Evolutionary conservation across 2,797 vertebrate genomes (phyloP), one percentile per base, ranked within the genome.

Genomic region (Neosilurus hyrtlii): DNA sequence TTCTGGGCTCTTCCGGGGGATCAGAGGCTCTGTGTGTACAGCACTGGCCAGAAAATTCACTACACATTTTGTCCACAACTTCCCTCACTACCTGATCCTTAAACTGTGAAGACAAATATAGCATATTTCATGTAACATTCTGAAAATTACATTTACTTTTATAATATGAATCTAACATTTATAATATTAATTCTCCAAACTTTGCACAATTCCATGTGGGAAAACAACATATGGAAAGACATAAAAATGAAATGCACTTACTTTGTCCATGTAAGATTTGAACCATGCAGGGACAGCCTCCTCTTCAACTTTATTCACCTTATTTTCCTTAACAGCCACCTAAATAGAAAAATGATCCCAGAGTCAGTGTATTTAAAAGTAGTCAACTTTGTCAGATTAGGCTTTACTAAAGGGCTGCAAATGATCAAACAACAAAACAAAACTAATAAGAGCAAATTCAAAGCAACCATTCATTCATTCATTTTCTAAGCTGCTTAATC

Each of bases 41-140:
- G 70, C 97, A 96, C 89, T 97, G 97, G 82, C 97, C 96, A 0
- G 94, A 96, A 22, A 99, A 94, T 91, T 97, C 96, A 82, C 92
- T 96, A 85, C 97, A 98, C 93, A 99, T 96, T 85, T 95, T 94
- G 86, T 98, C 97, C 76, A 99, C 97, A 0, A 97, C 97, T 88
- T 99, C 97, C 89, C 96, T 96, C 71, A 99, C 96, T 14, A 99
- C 96, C 86, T 98, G 97, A 16, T 98, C 96, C 91, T 98, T 97
- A 87, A 99, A 99, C 98, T 99, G 85, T 1, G 73, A 81, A 80
- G 15, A 73, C 2, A 24, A 63, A 43, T 43, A 43, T 43, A 24
- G 3, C 52, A 63, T 16, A 81, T 67, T 15, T 62, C 35, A 35
- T n/a, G 12, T 56, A 35, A 30, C 37, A 56, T 43, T 14, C 61